Base-by-base conservation (phyloP, 1,140 invertebrate genomes). In the Liolophura sinensis region DNA sequence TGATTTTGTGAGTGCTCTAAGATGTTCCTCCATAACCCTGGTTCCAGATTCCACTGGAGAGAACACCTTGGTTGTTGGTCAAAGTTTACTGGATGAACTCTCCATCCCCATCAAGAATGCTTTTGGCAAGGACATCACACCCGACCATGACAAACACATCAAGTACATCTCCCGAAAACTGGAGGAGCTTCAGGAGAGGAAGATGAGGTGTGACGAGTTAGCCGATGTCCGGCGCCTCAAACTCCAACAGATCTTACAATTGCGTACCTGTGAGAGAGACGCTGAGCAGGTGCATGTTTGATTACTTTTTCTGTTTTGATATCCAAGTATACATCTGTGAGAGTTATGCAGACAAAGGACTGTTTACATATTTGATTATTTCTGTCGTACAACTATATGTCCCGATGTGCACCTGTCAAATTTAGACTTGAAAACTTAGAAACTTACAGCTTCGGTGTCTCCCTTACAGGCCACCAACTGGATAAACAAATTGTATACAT, bases 31-130 rank as follows among this genome's bases (percentile, higher is more conserved):
- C n/a, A n/a, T n/a, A n/a, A n/a, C n/a, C n/a, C n/a, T 61, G 64
- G 24, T 68, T 74, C 15, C 67, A 84, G 82, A 80, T 63, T 22
- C 56, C 16, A 65, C 76, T 50, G 76, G 76, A 18, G 67, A 76
- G 27, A 67, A 78, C 61, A 77, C 79, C 22, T 55, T 80, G 54
- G 71, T 89, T 72, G 91, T 92, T 83, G 92, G 92, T 18, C 91
- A 93, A 80, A 92, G 90, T 74, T 82, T 93, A 40, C 89, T 91
- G 25, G 92, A 93, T 80, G 88, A 93, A 80, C 85, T 93, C 60
- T 91, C 91, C 11, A 89, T 92, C 86, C 91, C 91, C 14, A 88
- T 92, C 52, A 92, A 93, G 83, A 91, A 93, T 82, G 90, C 91
- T 0, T 84, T 91, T 61, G 90, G 91, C 24, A 86, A 90, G 68